These are phyloP conservation scores for Notarius lentiginosus DNA, from an alignment of 2,113 vertebrate genomes.

Conservation along the genomic window DNA sequence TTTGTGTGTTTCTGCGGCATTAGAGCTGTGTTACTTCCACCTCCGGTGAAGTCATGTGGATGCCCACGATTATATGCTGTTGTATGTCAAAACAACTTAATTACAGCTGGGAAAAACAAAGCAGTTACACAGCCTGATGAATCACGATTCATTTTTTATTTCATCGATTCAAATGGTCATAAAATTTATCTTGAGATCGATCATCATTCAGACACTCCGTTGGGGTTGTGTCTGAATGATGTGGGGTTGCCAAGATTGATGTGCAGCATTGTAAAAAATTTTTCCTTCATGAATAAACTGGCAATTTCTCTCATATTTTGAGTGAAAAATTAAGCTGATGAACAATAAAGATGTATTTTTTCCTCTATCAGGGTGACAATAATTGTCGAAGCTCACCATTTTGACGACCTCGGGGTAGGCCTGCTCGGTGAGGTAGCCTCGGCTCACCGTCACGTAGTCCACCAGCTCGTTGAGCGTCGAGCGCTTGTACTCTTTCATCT, in stretches of 20 bases:
- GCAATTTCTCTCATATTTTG: background rate
- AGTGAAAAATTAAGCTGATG: background rate
- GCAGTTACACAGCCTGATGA: too few species aligned
- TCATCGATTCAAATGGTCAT: too few species aligned
- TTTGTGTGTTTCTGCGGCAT: too few species aligned
- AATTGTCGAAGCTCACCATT: slow-evolving; percentile 77
- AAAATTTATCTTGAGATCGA: too few species aligned
- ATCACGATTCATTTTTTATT: too few species aligned
- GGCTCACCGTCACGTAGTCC: slow-evolving; percentile 99
- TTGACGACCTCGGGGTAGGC: slow-evolving; percentile 99
- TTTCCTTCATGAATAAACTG: background rate
- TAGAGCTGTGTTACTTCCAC: too few species aligned
- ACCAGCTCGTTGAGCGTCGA: slow-evolving; percentile 99
- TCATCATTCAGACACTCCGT: background rate
- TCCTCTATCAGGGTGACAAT: background rate
- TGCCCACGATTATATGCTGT: too few species aligned
- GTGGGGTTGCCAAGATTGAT: background rate
- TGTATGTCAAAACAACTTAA: too few species aligned
- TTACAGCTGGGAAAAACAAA: too few species aligned
- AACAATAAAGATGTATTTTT: background rate
- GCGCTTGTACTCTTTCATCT: slow-evolving; percentile 99
- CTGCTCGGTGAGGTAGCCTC: slow-evolving; percentile 98
- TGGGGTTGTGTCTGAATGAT: too few species aligned
- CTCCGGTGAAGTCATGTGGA: too few species aligned
- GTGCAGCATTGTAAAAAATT: background rate